Percentiles rank a stretch among this genome's conserved stretches.
Evolutionary conservation across 2,888 invertebrate species (phyloP).

Genomic region (Creontiades dilutus): DNA sequence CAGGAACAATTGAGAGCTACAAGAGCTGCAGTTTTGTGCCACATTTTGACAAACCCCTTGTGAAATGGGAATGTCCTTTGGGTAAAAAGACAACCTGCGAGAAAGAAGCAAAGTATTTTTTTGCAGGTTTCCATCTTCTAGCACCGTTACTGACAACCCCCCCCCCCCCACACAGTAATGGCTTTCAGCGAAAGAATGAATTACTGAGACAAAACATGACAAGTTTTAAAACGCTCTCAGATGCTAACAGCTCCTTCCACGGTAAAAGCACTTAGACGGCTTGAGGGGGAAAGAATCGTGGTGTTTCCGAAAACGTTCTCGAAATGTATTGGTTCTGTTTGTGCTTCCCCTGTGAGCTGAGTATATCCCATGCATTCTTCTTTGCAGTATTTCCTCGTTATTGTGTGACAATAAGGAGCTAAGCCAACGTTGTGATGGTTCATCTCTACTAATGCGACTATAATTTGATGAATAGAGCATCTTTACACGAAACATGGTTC

Average conservation of each 20-base stretch:
- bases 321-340: neutral
- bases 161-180: slow-evolving; percentile 3
- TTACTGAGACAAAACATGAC: slow-evolving; percentile 49
- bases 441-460: too few species aligned
- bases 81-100: neutral
- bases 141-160: neutral
- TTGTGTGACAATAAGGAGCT: too few species aligned
- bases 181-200: slow-evolving; percentile 41
- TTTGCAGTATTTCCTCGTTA: too few species aligned
- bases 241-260: slow-evolving; percentile 33
- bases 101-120: neutral
- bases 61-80: slow-evolving; percentile 9
- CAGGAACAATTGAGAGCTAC: too few species aligned
- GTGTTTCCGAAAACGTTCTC: neutral
- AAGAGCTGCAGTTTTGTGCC: too few species aligned
- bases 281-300: too few species aligned
- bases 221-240: slow-evolving; percentile 31
- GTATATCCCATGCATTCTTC: too few species aligned
- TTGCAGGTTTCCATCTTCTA: slow-evolving; percentile 14
- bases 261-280: slow-evolving; percentile 39
- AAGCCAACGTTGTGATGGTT: too few species aligned
- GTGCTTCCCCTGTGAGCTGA: too few species aligned
- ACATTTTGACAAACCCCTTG: too few species aligned
- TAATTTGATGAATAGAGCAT: too few species aligned
- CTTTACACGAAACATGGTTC: too few species aligned